These are phyloP conservation scores for Epizoanthus ramosus DNA, from an alignment of 92 coral and sea anemone species.

Conservation along the genomic window DNA sequence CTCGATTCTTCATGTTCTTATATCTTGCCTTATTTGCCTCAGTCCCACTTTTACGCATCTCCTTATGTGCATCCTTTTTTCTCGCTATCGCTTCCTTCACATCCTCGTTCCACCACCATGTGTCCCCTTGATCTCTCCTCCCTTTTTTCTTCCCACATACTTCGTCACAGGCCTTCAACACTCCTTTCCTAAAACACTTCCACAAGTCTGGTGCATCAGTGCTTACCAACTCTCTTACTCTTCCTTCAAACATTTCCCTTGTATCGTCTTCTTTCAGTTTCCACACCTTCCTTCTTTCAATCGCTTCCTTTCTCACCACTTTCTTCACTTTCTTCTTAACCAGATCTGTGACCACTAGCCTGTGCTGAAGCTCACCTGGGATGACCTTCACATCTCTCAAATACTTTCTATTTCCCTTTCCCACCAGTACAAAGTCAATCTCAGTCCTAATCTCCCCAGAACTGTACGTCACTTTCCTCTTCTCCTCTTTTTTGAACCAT, in stretches of 20 bases:
- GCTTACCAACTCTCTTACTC: conserved; percentile 42
- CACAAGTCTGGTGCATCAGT: conserved; percentile 44
- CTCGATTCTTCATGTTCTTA: too few relatives aligned
- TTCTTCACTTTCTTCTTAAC: conserved; percentile 38
- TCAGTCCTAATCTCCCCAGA: conserved; percentile 17
- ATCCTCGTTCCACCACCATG: conserved; percentile 43
- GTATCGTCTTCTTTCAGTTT: conserved; percentile 42
- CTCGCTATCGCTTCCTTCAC: conserved; percentile 30
- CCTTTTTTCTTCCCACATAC: conserved; percentile 38
- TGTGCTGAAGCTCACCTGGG: conserved; percentile 44
- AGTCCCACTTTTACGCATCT: too few relatives aligned
- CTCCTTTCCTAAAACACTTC: conserved; percentile 36
- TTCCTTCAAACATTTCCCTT: conserved; percentile 41
- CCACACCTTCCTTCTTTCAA: conserved; percentile 40
- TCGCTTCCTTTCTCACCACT: conserved; percentile 43
- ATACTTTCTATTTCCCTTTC: conserved; percentile 39
- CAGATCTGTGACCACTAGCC: conserved; percentile 30
- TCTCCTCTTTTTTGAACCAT: conserved; percentile 36
- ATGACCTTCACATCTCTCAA: conserved; percentile 39
- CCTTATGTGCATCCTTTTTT: too few relatives aligned
- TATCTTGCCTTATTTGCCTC: too few relatives aligned
- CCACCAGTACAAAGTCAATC: conserved; percentile 41
- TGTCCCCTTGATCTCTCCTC: conserved; percentile 43
- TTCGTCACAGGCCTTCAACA: conserved; percentile 41
- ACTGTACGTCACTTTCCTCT: conserved; percentile 42